Evolutionary conservation across 2,888 invertebrate genomes (phyloP).

Genomic region (Trichogramma dendrolimi): DNA sequence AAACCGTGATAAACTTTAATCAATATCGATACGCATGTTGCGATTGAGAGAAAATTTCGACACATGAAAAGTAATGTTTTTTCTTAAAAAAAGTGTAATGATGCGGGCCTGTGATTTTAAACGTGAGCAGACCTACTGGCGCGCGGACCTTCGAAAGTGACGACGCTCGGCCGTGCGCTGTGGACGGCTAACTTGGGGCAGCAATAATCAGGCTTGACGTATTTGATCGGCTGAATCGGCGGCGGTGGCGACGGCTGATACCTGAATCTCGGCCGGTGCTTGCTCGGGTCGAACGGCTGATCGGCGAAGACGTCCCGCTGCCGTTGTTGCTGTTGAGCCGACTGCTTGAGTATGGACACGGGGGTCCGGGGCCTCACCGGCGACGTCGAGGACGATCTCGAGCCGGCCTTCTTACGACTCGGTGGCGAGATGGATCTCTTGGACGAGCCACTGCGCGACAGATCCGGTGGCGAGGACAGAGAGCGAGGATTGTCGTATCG

Average conservation of each 20-base stretch:
- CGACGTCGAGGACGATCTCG: conserved; percentile 32
- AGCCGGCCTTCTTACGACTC: conserved; percentile 27
- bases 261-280: conserved; percentile 71
- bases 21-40: no score
- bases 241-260: conserved; percentile 68
- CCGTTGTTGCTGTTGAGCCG: conserved; percentile 31
- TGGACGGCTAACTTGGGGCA: conserved; percentile 57
- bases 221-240: conserved; percentile 44
- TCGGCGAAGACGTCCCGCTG: conserved; percentile 57
- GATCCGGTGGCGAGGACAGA: conserved; percentile 55
- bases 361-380: conserved; percentile 43
- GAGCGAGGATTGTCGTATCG: conserved; percentile 66
- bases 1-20: no score
- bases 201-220: conserved; percentile 52
- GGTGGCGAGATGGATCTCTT: conserved; percentile 26
- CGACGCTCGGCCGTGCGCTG: conserved; percentile 59
- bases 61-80: no score
- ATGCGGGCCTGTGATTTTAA: neutral
- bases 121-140: neutral
- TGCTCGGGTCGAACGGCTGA: conserved; percentile 70
- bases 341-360: conserved; percentile 49
- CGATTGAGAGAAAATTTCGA: no score
- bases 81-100: no score
- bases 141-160: conserved; percentile 69
- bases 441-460: conserved; percentile 28